Conservation (phyloP, 1,140 invertebrate species). For the Polypedilum pembai region DNA sequence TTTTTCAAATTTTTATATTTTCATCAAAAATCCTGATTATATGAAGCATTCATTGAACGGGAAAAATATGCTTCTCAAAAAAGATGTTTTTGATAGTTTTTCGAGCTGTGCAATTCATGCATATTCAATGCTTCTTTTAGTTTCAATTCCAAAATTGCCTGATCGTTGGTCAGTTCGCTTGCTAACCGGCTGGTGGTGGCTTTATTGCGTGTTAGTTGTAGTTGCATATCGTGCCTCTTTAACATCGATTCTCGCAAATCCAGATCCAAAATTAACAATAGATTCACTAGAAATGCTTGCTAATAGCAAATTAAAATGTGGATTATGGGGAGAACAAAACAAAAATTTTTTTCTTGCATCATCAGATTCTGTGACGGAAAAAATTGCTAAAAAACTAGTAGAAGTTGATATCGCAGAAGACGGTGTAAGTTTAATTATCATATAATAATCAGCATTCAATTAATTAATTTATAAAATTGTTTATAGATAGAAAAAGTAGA, state of each 20-base stretch:
- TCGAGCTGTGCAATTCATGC: conserved; percentile 67
- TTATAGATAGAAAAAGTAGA: conserved; percentile 49
- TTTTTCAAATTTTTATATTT: conserved; percentile 37
- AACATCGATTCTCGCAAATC: conserved; percentile 72
- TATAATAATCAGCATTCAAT: conserved; percentile 33
- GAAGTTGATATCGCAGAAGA: conserved; percentile 49
- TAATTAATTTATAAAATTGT: conserved; percentile 29
- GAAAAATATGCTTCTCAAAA: neutral
- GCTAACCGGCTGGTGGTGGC: conserved; percentile 76
- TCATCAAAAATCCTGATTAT: conserved; percentile 26
- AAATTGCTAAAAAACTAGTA: conserved; percentile 60
- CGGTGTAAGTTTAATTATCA: conserved; percentile 43
- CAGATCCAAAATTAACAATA: conserved; percentile 63
- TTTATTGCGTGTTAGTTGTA: conserved; percentile 69
- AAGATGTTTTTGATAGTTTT: conserved; percentile 57
- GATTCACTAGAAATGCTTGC: conserved; percentile 62
- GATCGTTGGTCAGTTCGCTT: conserved; percentile 66
- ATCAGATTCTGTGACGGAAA: conserved; percentile 53
- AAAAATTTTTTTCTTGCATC: conserved; percentile 62
- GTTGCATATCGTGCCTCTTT: conserved; percentile 72
- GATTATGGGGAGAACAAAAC: conserved; percentile 61
- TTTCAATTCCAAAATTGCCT: conserved; percentile 66
- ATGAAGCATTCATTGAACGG: neutral
- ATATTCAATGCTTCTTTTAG: conserved; percentile 67
- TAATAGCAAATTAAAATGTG: conserved; percentile 53